Evolutionary conservation across 2,113 vertebrate species (phyloP).

Genomic region (Otolemur garnettii): DNA sequence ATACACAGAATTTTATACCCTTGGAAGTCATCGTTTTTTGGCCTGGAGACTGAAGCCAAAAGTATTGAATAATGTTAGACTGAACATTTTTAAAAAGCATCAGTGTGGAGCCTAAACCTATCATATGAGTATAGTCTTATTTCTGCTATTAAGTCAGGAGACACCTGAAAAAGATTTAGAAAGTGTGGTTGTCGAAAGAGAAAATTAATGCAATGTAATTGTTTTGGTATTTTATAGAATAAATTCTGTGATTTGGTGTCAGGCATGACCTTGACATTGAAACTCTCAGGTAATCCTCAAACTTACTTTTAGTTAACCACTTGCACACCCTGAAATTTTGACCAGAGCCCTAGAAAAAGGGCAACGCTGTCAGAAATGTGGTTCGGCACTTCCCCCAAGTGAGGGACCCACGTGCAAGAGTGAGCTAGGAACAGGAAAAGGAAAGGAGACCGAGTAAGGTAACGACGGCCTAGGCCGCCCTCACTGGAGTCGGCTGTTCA

Average conservation of each 20-base stretch:
- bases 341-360: slow-evolving; percentile 23
- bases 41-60: background rate
- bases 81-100: background rate
- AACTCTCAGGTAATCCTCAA: background rate
- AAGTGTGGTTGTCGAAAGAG: background rate
- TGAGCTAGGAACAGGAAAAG: background rate
- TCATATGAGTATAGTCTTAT: background rate
- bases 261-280: background rate
- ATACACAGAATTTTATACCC: background rate
- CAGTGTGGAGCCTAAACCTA: background rate
- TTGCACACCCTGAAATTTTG: background rate
- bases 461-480: too few species aligned
- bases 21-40: background rate
- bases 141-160: slow-evolving; percentile 3
- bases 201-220: background rate
- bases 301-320: background rate
- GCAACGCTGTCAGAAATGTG: background rate
- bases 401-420: too few species aligned
- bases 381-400: background rate
- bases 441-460: background rate
- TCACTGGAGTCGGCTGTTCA: background rate
- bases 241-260: slow-evolving; percentile 16
- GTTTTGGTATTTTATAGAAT: background rate
- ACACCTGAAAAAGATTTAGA: slow-evolving; percentile 43
- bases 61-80: background rate